Conservation (phyloP, 1,140 invertebrate species). For the Philopotamus ludificatus region DNA sequence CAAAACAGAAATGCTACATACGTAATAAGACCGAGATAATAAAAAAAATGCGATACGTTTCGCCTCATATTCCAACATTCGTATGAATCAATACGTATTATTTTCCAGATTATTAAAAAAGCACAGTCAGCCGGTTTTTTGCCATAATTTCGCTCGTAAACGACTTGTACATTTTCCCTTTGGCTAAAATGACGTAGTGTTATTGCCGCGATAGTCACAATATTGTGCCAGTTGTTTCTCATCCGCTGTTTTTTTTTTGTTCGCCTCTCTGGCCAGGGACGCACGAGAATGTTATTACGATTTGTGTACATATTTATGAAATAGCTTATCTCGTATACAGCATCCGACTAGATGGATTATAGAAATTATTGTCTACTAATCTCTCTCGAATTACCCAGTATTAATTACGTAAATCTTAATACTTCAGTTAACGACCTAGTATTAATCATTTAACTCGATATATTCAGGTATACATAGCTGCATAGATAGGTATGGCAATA, state of each 20-base stretch:
- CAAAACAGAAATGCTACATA: neutral
- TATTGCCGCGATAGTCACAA: conserved; percentile 37
- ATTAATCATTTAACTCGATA: conserved; percentile 13
- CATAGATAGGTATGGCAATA: neutral
- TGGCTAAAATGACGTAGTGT: conserved; percentile 40
- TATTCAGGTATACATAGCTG: too few species aligned
- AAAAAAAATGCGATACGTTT: neutral
- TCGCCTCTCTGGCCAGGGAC: conserved; percentile 28
- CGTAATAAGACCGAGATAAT: neutral
- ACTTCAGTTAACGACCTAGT: conserved; percentile 6
- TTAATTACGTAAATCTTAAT: conserved; percentile 21
- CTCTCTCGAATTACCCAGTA: conserved; percentile 19
- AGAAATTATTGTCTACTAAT: conserved; percentile 21
- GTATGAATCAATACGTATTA: too few species aligned
- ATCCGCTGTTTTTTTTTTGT: too few species aligned
- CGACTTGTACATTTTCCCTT: conserved; percentile 11
- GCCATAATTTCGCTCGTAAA: neutral
- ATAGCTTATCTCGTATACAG: conserved; percentile 29
- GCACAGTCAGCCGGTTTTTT: too few species aligned
- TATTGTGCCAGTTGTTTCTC: conserved; percentile 41
- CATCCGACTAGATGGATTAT: conserved; percentile 28
- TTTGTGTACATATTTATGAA: neutral
- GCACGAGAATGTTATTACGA: neutral
- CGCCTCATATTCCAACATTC: too few species aligned
- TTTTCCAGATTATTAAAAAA: too few species aligned